Percentiles rank a stretch among this genome's conserved stretches.
phyloP scores from a whole-genome alignment of 2,888 invertebrate genomes.

The Clivina fossor region DNA sequence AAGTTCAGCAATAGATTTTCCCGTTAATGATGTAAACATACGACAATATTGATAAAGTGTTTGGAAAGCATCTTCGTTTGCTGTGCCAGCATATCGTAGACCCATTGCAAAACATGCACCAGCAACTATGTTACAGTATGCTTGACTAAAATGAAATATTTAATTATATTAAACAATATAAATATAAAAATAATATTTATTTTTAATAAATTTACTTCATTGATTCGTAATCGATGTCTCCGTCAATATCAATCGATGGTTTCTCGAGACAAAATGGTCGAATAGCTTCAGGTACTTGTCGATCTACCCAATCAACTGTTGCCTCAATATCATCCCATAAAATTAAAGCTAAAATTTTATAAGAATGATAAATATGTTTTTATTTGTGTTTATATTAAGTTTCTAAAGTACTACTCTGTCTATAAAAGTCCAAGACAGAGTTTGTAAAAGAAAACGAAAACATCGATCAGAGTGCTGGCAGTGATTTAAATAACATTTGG shows the following conservation, averaged over 20 bases:
- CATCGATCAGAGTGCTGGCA: no score
- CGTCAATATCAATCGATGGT: slow-evolving; percentile 63
- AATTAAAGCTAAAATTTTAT: slow-evolving; percentile 65
- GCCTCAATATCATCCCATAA: slow-evolving; percentile 86
- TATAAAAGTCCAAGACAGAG: no score
- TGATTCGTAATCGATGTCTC: slow-evolving; percentile 82
- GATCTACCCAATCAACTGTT: slow-evolving; percentile 79
- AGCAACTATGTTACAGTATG: slow-evolving; percentile 93
- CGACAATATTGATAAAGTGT: slow-evolving; percentile 74
- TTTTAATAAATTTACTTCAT: slow-evolving; percentile 70
- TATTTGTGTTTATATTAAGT: no score
- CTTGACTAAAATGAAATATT: slow-evolving; percentile 67
- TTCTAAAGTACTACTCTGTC: no score
- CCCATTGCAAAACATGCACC: slow-evolving; percentile 95
- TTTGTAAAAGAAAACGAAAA: no score
- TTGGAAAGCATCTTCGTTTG: slow-evolving; percentile 76
- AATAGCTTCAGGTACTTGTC: slow-evolving; percentile 76
- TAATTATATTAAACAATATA: slow-evolving; percentile 19
- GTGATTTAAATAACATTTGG: no score
- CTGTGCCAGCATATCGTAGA: slow-evolving; percentile 90
- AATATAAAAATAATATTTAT: slow-evolving; percentile 20
- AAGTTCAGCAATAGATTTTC: slow-evolving; percentile 77
- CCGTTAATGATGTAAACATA: slow-evolving; percentile 67
- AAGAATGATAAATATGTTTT: neutral
- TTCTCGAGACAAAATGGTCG: slow-evolving; percentile 77